A percentile compares a stretch with the other conserved stretches of the same genome.
phyloP scores from a whole-genome alignment of 2,888 invertebrate species.

The Dioctria linearis region DNA sequence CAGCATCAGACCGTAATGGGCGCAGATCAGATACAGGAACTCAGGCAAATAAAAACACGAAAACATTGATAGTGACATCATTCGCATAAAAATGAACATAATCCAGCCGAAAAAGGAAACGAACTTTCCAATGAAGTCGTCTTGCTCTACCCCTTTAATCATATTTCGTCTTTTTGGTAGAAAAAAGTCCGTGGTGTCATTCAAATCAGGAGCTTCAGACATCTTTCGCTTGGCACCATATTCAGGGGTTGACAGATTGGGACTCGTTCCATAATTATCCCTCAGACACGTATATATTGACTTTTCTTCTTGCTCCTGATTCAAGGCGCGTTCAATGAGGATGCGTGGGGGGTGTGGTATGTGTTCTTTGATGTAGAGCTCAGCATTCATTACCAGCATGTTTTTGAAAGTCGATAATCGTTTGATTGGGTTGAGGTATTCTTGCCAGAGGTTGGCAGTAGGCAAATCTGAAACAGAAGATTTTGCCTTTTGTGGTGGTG shows the following conservation, averaged over 20 bases:
- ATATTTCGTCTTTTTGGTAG: constrained; percentile 72
- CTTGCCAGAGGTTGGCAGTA: constrained; percentile 62
- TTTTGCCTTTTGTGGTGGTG: constrained; percentile 44
- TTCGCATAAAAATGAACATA: constrained; percentile 79
- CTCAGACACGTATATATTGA: constrained; percentile 60
- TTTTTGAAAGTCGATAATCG: constrained; percentile 67
- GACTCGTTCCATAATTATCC: constrained; percentile 35
- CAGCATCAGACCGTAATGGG: constrained; percentile 79
- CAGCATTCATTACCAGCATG: constrained; percentile 74
- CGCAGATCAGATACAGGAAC: constrained; percentile 74
- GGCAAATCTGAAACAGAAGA: constrained; percentile 53
- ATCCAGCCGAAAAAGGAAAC: constrained; percentile 85
- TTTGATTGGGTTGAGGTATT: constrained; percentile 56
- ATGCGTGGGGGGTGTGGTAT: constrained; percentile 72
- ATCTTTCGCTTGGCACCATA: background rate
- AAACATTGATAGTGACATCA: constrained; percentile 80
- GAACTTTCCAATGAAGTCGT: constrained; percentile 80
- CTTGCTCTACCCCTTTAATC: constrained; percentile 80
- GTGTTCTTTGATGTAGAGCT: constrained; percentile 73
- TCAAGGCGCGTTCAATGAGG: constrained; percentile 70
- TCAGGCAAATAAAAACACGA: constrained; percentile 78
- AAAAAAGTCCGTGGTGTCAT: constrained; percentile 65
- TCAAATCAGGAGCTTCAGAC: background rate
- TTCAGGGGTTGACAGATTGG: constrained; percentile 5
- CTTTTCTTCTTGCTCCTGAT: constrained; percentile 69